A percentile compares a stretch with the other conserved stretches of the same genome.
Conservation (phyloP, 1,140 invertebrate species). For the Lucilia cuprina region DNA sequence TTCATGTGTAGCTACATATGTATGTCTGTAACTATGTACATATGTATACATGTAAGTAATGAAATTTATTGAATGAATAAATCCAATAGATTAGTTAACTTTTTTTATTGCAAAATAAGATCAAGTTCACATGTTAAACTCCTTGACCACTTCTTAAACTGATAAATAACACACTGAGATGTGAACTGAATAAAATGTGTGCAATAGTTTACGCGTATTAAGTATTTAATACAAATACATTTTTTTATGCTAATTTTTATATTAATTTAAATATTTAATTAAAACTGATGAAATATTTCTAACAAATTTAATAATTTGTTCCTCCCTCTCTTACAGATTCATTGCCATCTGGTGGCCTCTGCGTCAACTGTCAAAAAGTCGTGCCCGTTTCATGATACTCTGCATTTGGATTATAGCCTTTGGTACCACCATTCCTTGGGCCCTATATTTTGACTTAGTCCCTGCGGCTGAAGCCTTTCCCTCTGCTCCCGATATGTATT, state of each 20-base stretch:
- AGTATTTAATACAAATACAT: background rate
- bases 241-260: background rate
- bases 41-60: background rate
- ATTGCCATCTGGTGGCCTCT: conserved; percentile 94
- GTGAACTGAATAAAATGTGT: background rate
- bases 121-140: conserved; percentile 25
- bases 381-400: conserved; percentile 85
- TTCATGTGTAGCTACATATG: background rate
- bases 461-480: conserved; percentile 69
- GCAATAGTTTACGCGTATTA: background rate
- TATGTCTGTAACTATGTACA: no score
- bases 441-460: conserved; percentile 86
- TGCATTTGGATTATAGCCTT: conserved; percentile 90
- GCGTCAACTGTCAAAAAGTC: conserved; percentile 87
- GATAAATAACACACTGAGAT: background rate
- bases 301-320: background rate
- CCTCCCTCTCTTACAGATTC: conserved; percentile 78
- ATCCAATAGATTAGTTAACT: background rate
- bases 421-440: conserved; percentile 86
- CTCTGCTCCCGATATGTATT: conserved; percentile 72
- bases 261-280: background rate
- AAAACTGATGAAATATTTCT: background rate
- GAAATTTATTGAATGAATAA: no score
- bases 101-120: background rate
- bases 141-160: conserved; percentile 24